Evolutionary conservation across 1,140 invertebrate species (phyloP).

Genomic region (Sycobia sp.): DNA sequence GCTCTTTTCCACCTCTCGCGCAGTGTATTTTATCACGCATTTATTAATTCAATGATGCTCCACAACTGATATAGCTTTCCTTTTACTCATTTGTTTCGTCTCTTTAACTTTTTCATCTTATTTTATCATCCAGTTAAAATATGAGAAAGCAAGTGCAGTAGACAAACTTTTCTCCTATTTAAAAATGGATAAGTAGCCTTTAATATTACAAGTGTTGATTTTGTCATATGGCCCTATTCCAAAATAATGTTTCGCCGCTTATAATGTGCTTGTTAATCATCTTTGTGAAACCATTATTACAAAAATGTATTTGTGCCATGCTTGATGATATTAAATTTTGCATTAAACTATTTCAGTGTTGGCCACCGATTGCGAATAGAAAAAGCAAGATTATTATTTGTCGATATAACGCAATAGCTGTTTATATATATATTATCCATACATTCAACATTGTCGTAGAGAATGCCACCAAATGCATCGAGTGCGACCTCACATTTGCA

Average conservation of each 20-base stretch:
- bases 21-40: neutral
- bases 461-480: slow-evolving; percentile 37
- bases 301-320: too few relatives aligned
- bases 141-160: neutral
- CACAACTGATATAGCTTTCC: too few relatives aligned
- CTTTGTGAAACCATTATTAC: too few relatives aligned
- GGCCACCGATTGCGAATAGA: neutral
- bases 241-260: too few relatives aligned
- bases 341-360: neutral
- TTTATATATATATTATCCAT: too few relatives aligned
- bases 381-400: neutral
- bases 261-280: too few relatives aligned
- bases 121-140: neutral
- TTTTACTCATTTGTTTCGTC: neutral
- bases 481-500: slow-evolving; percentile 16
- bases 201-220: too few relatives aligned
- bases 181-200: too few relatives aligned
- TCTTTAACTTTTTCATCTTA: neutral
- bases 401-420: neutral
- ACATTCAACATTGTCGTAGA: too few relatives aligned
- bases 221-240: too few relatives aligned
- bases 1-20: neutral
- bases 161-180: neutral
- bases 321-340: slow-evolving; percentile 2
- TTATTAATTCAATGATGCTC: too few relatives aligned